Percentiles rank a stretch among this genome's conserved stretches.
These are phyloP conservation scores for Spondyliosoma cantharus DNA, from an alignment of 2,797 vertebrate genomes.

Conservation along the genomic window DNA sequence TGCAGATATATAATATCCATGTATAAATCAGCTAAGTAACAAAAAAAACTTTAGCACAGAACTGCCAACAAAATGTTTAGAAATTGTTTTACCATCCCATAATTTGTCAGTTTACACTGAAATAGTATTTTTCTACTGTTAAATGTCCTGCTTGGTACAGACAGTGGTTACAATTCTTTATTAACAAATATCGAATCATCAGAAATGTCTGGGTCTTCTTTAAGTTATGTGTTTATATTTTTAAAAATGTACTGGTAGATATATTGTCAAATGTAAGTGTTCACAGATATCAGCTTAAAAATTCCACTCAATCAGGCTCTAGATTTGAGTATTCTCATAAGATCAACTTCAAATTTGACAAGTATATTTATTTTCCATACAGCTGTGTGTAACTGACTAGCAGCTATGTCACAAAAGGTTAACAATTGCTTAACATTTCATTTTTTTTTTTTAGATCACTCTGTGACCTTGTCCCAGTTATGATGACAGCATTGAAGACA, in stretches of 20 bases:
- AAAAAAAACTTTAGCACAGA: background rate
- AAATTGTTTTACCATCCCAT: background rate
- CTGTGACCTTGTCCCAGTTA: constrained; percentile 33
- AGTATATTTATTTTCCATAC: background rate
- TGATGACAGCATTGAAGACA: constrained; percentile 22
- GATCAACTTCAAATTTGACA: background rate
- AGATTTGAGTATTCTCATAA: background rate
- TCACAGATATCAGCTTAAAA: background rate
- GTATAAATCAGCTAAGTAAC: background rate
- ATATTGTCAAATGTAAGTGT: background rate
- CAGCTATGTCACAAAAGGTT: background rate
- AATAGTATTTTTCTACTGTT: too few species aligned
- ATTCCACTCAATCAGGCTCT: background rate
- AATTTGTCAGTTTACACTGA: too few species aligned
- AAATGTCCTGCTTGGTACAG: background rate
- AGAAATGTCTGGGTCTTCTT: background rate
- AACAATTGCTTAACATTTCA: background rate
- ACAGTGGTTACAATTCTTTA: background rate
- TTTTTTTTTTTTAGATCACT: constrained; percentile 9
- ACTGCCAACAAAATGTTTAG: background rate
- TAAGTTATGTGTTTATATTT: background rate
- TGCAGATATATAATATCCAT: background rate
- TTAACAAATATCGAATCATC: background rate
- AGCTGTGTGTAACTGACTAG: background rate
- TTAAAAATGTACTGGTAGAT: background rate